Evolutionary conservation across 2,113 vertebrate species (phyloP), one percentile per base, ranked within the genome.

Genomic region (Aleadryas rufinucha): DNA sequence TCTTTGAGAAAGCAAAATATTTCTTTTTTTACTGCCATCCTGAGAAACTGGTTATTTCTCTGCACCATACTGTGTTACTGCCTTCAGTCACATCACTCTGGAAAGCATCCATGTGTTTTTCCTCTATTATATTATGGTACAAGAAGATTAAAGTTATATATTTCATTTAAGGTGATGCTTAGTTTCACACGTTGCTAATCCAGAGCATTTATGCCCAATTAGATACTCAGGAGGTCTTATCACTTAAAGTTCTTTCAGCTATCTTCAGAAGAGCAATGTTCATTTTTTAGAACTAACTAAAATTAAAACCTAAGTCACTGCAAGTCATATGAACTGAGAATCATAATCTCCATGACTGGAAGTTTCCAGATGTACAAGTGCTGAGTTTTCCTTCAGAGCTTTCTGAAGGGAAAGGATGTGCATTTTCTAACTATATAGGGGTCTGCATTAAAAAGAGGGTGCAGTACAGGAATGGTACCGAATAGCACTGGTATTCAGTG

Each of bases 11-110:
- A 96, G 68, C 7, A 93, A 88, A 88, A 59, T 70, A 78, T n/a
- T 30, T 86, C 47, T 90, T 90, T 89, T 95, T 91, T 91, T 91
- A 95, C 61, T 79, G 65, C 81, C 45, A 75, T 84, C 65, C 57
- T 76, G 81, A 91, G 87, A 60, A 94, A 75, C 21, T 22, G 24
- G 18, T 87, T 91, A 69, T 94, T 64, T 85, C 66, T 87, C 30
- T 91, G 69, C 42, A 77, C 45, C 71, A 26, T 47, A 42, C 79
- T 66, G 83, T 52, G 57, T 56, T 79, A 65, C 13, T 89, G 74
- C 66, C 41, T 94, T 90, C 66, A 91, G 53, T 80, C 61, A 93
- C 35, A 85, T 69, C 33, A 39, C 26, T 76, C 28, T 74, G 23
- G 59, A 83, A 94, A 93, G 42, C 1, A 3, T 19, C 21, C 59